A percentile compares a stretch with the other conserved stretches of the same genome.
Conservation (phyloP, 1,140 invertebrate genomes). For the Hyles vespertilio region DNA sequence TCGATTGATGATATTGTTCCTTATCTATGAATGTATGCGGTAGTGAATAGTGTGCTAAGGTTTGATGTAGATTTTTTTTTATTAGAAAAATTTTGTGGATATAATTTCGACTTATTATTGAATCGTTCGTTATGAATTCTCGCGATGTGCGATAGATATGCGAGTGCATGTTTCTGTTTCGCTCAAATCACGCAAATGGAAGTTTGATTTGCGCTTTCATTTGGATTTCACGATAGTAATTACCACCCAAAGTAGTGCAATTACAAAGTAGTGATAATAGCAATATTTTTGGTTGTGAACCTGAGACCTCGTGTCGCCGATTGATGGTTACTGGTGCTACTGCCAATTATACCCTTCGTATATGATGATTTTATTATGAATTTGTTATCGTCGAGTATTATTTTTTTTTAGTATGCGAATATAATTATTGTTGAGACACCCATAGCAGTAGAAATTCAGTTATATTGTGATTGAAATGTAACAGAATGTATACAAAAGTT, state of each 20-base stretch:
- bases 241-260: slow-evolving; percentile 61
- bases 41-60: slow-evolving; percentile 72
- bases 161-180: slow-evolving; percentile 45
- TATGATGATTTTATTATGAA: slow-evolving; percentile 54
- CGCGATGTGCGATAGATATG: slow-evolving; percentile 47
- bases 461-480: slow-evolving; percentile 69
- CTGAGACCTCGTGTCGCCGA: slow-evolving; percentile 46
- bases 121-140: slow-evolving; percentile 47
- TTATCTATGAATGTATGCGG: slow-evolving; percentile 72
- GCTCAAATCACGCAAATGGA: slow-evolving; percentile 47
- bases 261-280: slow-evolving; percentile 67
- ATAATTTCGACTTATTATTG: slow-evolving; percentile 62
- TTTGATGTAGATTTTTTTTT: slow-evolving; percentile 73
- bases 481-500: slow-evolving; percentile 29
- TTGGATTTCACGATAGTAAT: slow-evolving; percentile 35
- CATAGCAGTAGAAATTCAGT: slow-evolving; percentile 52
- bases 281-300: slow-evolving; percentile 73
- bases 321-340: slow-evolving; percentile 54
- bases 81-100: slow-evolving; percentile 65
- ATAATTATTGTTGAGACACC: slow-evolving; percentile 46
- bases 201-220: slow-evolving; percentile 42
- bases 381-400: slow-evolving; percentile 63
- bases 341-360: slow-evolving; percentile 41
- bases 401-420: slow-evolving; percentile 49
- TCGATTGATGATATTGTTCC: slow-evolving; percentile 69